Conservation (phyloP, 2,113 vertebrate genomes). For the Helogale parvula region DNA sequence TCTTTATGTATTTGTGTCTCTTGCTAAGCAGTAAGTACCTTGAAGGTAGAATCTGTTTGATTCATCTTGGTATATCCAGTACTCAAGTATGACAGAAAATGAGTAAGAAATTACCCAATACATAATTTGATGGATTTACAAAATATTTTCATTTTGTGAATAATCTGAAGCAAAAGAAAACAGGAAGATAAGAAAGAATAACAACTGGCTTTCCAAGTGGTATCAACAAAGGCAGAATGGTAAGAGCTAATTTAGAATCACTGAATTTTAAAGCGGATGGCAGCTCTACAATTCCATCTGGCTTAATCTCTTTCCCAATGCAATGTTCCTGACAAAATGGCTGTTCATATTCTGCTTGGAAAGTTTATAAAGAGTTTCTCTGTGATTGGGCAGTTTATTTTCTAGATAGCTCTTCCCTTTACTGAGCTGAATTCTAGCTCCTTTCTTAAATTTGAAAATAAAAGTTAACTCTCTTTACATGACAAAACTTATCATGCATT, state of each 20-base stretch:
- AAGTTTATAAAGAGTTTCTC: constrained; percentile 48
- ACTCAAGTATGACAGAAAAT: background rate
- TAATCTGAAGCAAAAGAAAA: constrained; percentile 63
- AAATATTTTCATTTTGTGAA: constrained; percentile 60
- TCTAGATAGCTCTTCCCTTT: constrained; percentile 40
- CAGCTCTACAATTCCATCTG: constrained; percentile 51
- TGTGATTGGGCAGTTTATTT: constrained; percentile 41
- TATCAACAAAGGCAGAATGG: constrained; percentile 45
- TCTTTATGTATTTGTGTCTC: background rate
- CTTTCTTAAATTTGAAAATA: constrained; percentile 20
- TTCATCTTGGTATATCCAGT: background rate
- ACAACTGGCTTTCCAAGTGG: constrained; percentile 43
- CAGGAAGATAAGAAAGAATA: constrained; percentile 47
- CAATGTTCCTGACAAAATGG: constrained; percentile 50
- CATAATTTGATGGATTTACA: constrained; percentile 3
- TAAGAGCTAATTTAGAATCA: constrained; percentile 54
- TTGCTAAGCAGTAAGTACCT: background rate
- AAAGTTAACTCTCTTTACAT: background rate
- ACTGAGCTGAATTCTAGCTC: background rate
- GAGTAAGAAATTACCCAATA: background rate
- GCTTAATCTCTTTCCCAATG: constrained; percentile 31
- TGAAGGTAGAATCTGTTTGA: constrained; percentile 3
- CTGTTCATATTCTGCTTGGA: constrained; percentile 24
- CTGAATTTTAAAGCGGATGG: constrained; percentile 51
- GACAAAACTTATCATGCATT: background rate